Evolutionary conservation across 2,113 vertebrate species (phyloP), one percentile per base, ranked within the genome.

Genomic region (Epinephelus cyanopodus): DNA sequence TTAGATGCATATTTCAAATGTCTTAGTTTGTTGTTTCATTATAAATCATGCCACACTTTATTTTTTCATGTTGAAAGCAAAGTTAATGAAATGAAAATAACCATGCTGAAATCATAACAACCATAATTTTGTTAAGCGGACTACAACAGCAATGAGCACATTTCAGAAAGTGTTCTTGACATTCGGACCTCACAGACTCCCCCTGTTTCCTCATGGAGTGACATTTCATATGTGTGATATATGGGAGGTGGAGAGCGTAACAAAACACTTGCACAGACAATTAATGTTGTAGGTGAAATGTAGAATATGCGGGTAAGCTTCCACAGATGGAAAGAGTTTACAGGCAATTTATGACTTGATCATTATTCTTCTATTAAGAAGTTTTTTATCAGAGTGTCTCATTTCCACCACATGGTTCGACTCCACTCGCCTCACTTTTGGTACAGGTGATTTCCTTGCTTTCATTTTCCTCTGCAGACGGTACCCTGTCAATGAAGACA

Each of bases 41-140:
- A 48, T 69, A 60, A 74, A 54, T 78, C 65, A 64, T 1, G 2
- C 5, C 0, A 42, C 27, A 47, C 15, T 33, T 70, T 66, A 27
- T 57, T 82, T 79, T 77, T 27, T 66, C 27, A 71, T 33, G n/a
- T 17, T 76, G 23, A 85, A 77, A 79, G 33, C 58, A n/a, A 15
- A 15, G 27, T 62, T 64, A 76, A 78, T 79, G 23, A 77, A 86
- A 83, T 48, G 4, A 82, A 84, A 86, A 89, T 63, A 87, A n/a
- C 56, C 33, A 4, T 5, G 53, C 25, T 66, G 71, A 69, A 77
- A 79, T 64, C 37, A 65, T 74, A 63, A 73, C 68, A 47, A 60
- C 15, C 6, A 3, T 42, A 47, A 39, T 88, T 84, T 79, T 74
- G 19, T 69, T 83, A 74, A 74, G 60, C 8, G 8, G 23, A 27